Evolutionary conservation across 2,113 vertebrate species (phyloP).

Genomic region (Megaceryle torquata): DNA sequence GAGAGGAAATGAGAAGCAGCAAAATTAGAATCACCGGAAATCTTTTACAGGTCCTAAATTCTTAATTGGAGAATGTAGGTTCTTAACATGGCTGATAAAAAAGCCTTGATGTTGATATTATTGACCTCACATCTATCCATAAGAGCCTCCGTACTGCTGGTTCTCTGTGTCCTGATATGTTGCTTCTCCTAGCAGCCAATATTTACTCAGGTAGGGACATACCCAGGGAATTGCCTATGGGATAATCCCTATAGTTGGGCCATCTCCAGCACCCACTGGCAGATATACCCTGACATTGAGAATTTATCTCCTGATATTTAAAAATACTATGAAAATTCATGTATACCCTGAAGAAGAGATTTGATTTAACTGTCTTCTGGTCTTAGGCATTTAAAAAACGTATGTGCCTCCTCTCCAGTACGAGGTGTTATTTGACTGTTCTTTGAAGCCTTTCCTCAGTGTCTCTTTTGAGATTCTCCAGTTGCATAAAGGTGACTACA

Average conservation of each 20-base stretch:
- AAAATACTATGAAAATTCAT: neutral
- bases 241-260: neutral
- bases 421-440: neutral
- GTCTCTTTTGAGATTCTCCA: neutral
- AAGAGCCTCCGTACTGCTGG: neutral
- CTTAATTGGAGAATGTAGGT: neutral
- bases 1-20: neutral
- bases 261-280: neutral
- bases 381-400: neutral
- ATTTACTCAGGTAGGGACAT: fast-evolving
- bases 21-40: neutral
- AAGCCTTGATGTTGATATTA: neutral
- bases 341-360: neutral
- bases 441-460: neutral
- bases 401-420: neutral
- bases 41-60: neutral
- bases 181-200: neutral
- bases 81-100: neutral
- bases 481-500: neutral
- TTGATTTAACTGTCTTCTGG: neutral
- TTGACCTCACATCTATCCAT: neutral
- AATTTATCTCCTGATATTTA: neutral
- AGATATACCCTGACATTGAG: neutral
- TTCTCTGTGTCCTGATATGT: neutral
- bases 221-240: neutral